Conservation (phyloP, 2,113 vertebrate species). For the Pelecanoides urinatrix region DNA sequence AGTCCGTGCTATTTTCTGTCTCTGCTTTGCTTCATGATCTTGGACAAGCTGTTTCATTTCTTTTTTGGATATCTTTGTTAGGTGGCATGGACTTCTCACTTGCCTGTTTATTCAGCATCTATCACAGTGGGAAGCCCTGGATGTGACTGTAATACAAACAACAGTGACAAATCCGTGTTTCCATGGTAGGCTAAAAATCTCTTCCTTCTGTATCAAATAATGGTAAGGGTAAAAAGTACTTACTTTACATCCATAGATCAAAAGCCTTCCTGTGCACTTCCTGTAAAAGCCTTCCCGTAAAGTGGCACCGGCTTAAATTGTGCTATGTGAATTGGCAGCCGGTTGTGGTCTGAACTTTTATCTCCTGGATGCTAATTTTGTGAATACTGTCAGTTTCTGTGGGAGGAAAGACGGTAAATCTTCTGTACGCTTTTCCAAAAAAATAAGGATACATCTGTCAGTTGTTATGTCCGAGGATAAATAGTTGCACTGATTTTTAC, state of each 20-base stretch:
- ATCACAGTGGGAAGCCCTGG: slow-evolving; percentile 5
- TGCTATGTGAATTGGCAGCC: slow-evolving; percentile 4
- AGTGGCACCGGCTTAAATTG: slow-evolving; percentile 7
- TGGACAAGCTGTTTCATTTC: slow-evolving; percentile 5
- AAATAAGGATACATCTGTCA: background rate
- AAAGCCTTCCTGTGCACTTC: slow-evolving; percentile 47
- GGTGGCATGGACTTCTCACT: background rate
- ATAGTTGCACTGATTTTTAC: background rate
- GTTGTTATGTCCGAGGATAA: background rate
- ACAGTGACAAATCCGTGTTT: slow-evolving; percentile 21
- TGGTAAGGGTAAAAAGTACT: slow-evolving; percentile 36
- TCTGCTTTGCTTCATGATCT: background rate
- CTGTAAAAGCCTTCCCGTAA: slow-evolving; percentile 52
- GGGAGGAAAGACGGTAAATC: background rate
- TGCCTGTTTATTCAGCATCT: slow-evolving; percentile 37
- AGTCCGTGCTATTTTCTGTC: background rate
- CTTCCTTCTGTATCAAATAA: slow-evolving; percentile 43
- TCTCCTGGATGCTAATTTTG: slow-evolving; percentile 46
- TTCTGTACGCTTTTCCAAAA: background rate
- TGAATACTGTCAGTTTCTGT: slow-evolving; percentile 11
- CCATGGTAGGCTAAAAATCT: slow-evolving; percentile 28
- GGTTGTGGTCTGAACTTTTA: slow-evolving; percentile 43
- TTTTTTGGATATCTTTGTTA: slow-evolving; percentile 30
- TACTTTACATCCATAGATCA: slow-evolving; percentile 43
- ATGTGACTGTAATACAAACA: slow-evolving; percentile 48